Evolutionary conservation across 2,888 invertebrate genomes (phyloP).

Genomic region (Sepiola atlantica): DNA sequence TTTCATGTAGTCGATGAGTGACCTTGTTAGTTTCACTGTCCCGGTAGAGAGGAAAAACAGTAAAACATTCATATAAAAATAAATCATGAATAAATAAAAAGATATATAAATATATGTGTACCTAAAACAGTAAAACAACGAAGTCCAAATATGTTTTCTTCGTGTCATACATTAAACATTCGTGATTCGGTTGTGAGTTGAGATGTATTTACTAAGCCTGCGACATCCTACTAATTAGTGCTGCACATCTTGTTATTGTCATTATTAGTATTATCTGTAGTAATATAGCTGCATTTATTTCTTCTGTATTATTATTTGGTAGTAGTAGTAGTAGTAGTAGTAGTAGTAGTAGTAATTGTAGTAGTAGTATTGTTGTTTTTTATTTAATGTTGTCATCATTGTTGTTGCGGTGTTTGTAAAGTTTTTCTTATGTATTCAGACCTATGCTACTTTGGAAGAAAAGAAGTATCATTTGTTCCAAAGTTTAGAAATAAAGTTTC

Average conservation of each 20-base stretch:
- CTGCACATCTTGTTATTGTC: not conserved
- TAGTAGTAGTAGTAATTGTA: no score
- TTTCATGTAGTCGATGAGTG: not conserved
- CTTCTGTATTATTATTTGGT: not conserved
- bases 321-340: no score
- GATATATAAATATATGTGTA: not conserved
- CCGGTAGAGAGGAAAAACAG: not conserved
- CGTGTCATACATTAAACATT: not conserved
- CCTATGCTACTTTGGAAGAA: not conserved
- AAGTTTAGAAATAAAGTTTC: not conserved
- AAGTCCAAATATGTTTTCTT: not conserved
- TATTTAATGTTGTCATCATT: not conserved
- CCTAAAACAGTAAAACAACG: not conserved
- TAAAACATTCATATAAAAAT: not conserved
- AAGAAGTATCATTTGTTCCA: not conserved
- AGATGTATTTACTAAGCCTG: not conserved
- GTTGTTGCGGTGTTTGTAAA: not conserved
- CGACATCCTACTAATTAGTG: not conserved
- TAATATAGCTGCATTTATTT: not conserved
- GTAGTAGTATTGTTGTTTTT: no score
- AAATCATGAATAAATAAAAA: not conserved
- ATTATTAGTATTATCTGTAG: not conserved
- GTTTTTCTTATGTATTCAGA: not conserved
- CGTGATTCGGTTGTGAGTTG: not conserved
- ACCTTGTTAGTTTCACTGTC: not conserved